These are phyloP conservation scores for Laodelphax striatellus DNA, from an alignment of 1,140 invertebrate species.

Conservation along the genomic window DNA sequence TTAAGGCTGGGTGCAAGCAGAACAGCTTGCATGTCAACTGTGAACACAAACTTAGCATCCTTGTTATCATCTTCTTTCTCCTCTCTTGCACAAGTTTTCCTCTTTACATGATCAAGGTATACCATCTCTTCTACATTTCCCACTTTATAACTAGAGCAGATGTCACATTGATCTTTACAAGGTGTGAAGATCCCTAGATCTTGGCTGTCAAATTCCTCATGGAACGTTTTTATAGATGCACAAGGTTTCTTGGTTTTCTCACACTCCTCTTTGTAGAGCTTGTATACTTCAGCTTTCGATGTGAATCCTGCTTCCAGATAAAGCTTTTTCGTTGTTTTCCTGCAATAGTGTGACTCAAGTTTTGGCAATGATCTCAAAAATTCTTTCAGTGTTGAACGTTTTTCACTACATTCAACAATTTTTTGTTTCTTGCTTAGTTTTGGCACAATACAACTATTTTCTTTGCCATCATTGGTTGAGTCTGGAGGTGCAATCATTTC, in stretches of 20 bases:
- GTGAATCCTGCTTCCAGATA: constrained; percentile 14
- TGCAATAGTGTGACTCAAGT: constrained; percentile 17
- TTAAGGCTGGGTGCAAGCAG: constrained; percentile 28
- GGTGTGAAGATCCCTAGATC: too few relatives aligned
- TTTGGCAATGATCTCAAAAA: constrained; percentile 16
- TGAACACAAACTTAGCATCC: constrained; percentile 20
- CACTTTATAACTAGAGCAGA: constrained; percentile 18
- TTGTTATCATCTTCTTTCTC: constrained; percentile 23
- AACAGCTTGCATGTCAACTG: constrained; percentile 32
- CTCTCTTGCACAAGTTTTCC: constrained; percentile 20
- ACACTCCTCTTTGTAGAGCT: constrained; percentile 5
- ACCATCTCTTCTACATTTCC: constrained; percentile 18
- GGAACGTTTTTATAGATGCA: background rate
- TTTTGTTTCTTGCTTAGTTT: too few relatives aligned
- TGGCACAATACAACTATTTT: too few relatives aligned
- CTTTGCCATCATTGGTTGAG: too few relatives aligned
- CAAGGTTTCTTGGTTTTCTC: constrained; percentile 4
- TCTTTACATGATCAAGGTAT: constrained; percentile 11
- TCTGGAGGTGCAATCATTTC: too few relatives aligned
- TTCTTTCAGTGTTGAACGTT: background rate
- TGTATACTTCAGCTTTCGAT: constrained; percentile 8
- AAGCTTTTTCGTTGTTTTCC: constrained; percentile 8
- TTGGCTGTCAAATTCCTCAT: background rate
- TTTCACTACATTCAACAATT: background rate
- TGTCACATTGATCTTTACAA: constrained; percentile 22